These are phyloP conservation scores for Acestrorhynchus altus DNA, from an alignment of 2,797 vertebrate genomes.

Conservation along the genomic window DNA sequence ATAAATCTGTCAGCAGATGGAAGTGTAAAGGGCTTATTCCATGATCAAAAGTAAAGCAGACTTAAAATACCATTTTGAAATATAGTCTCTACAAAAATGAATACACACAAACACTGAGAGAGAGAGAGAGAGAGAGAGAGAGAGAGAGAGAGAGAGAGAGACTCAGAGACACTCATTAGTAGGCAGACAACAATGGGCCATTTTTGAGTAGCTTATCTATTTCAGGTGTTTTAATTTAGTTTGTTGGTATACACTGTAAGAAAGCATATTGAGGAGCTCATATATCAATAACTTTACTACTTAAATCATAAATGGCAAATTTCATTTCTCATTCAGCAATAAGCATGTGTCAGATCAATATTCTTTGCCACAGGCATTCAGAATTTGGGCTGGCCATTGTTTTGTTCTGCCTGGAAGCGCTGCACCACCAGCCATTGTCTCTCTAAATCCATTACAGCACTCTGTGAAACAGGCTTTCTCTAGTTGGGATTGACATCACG, in stretches of 20 bases:
- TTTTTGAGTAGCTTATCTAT: background rate
- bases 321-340: background rate
- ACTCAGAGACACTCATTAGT: too few species aligned
- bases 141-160: too few species aligned
- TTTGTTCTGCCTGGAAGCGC: slow-evolving; percentile 35
- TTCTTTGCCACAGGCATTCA: slow-evolving; percentile 41
- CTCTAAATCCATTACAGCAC: slow-evolving; percentile 49
- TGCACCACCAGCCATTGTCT: slow-evolving; percentile 48
- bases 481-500: slow-evolving; percentile 48
- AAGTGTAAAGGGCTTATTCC: too few species aligned
- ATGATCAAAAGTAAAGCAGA: too few species aligned
- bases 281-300: background rate
- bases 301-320: slow-evolving; percentile 15
- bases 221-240: background rate
- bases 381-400: slow-evolving; percentile 45
- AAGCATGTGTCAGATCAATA: slow-evolving; percentile 14
- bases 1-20: too few species aligned
- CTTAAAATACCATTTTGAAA: too few species aligned
- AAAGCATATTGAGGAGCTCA: background rate
- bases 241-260: too few species aligned
- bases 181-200: too few species aligned
- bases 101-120: too few species aligned
- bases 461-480: slow-evolving; percentile 22
- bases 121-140: too few species aligned
- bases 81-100: too few species aligned